phyloP scores from a whole-genome alignment of 2,113 vertebrate genomes.

The Pao palembangensis region DNA sequence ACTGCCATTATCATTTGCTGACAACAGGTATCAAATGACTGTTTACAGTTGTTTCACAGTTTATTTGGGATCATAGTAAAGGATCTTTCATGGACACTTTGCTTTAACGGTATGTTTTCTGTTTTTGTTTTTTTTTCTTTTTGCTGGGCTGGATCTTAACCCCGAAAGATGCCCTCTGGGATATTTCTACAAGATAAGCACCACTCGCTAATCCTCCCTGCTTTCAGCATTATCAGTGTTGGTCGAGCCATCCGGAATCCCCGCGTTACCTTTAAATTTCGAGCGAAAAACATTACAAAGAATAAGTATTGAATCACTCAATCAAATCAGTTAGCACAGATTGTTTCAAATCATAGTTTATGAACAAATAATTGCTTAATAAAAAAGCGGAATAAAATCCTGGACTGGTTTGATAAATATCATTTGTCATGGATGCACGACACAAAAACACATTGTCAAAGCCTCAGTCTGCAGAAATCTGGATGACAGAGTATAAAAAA shows the following conservation, averaged over 20 bases:
- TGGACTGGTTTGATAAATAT: too few relatives aligned
- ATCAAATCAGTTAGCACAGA: too few relatives aligned
- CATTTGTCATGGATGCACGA: neutral
- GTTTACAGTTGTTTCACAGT: too few relatives aligned
- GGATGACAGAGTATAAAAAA: too few relatives aligned
- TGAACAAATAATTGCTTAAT: neutral
- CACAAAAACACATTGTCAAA: neutral
- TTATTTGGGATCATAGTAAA: too few relatives aligned
- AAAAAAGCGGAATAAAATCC: neutral
- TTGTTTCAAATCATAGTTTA: neutral
- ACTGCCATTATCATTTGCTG: too few relatives aligned
- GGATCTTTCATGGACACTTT: too few relatives aligned
- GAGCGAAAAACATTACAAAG: neutral
- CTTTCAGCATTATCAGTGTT: conserved; percentile 1
- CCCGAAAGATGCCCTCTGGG: conserved; percentile 3
- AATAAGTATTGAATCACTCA: too few relatives aligned
- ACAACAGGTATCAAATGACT: too few relatives aligned
- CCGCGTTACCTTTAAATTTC: neutral
- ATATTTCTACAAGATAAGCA: neutral
- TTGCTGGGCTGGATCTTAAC: neutral
- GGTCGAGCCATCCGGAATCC: conserved; percentile 2
- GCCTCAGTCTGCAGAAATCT: neutral
- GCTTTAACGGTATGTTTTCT: too few relatives aligned
- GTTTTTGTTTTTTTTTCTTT: neutral
- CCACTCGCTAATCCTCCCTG: neutral